Conservation (phyloP, 2,797 vertebrate genomes). For the Eospalax fontanierii region DNA sequence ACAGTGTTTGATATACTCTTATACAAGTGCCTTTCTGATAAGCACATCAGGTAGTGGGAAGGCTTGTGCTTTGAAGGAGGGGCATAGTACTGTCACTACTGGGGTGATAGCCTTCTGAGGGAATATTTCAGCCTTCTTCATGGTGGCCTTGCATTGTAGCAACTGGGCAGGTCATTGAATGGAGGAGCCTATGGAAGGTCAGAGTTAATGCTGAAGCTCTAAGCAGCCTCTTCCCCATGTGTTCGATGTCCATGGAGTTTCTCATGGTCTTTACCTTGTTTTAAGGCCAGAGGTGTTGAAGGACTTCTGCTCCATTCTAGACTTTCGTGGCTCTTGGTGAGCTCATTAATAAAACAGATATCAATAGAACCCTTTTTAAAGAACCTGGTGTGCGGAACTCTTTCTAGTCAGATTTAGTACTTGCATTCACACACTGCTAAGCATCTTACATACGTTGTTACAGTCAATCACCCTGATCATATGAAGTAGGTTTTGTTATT, state of each 20-base stretch:
- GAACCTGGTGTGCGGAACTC: not conserved
- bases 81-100: not conserved
- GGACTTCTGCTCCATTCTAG: not conserved
- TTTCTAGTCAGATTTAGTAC: not conserved
- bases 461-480: not conserved
- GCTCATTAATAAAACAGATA: not conserved
- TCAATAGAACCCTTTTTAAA: not conserved
- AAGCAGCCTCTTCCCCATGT: not conserved
- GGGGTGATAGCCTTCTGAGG: not conserved
- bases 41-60: not conserved
- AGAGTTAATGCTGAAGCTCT: not conserved
- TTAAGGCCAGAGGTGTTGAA: not conserved
- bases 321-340: not conserved
- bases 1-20: not conserved
- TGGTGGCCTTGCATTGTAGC: not conserved
- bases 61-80: not conserved
- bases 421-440: not conserved
- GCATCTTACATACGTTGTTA: not conserved
- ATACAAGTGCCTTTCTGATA: not conserved
- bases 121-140: not conserved
- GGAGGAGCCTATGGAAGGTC: not conserved
- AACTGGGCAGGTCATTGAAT: not conserved
- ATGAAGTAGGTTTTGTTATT: not conserved
- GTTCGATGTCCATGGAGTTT: not conserved
- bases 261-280: conserved; percentile 7